Evolutionary conservation across 2,797 vertebrate genomes (phyloP), one percentile per base, ranked within the genome.

Genomic region (Echiichthys vipera): DNA sequence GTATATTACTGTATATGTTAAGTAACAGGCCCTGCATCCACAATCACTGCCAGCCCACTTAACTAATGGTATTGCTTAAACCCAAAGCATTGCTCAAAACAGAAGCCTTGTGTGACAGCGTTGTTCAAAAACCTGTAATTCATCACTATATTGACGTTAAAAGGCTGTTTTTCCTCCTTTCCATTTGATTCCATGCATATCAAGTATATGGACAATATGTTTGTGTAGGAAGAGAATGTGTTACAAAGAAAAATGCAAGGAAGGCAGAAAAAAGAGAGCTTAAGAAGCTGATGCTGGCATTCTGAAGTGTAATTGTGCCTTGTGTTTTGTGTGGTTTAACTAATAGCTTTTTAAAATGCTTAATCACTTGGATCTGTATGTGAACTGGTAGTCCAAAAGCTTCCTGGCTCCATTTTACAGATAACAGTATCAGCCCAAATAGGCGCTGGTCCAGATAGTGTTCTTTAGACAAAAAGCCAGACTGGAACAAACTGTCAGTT

Each of bases 301-400:
- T 63, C 58, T 58, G 39, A 27, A 37, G 29, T 64, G 40, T 70
- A 74, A 78, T 72, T 84, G 27, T 69, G 55, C 36, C 32, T 79
- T 25, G 39, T 64, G 27, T 81, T 70, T 83, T n/a, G 58, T 73
- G 43, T 46, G 43, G 50, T 76, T 65, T 43, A 72, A 50, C 24
- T 66, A 74, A 87, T 80, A 67, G 74, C 71, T 81, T 89, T 90
- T 88, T 56, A 5, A 85, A 87, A 87, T 63, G 22, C 73, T 83
- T 83, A 86, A 91, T 90, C 86, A 84, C 74, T 89, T 85, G 77
- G 85, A 85, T 90, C 85, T 54, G 39, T 67, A 71, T 55, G 34
- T 73, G 74, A 37, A 56, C 7, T 74, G 27, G 22, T 67, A 83
- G 83, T 85, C 81, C 83, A 89, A 80, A 85, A 74, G 65, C 75